These are phyloP conservation scores for Adelosebastes latens DNA, from an alignment of 2,797 vertebrate species.

Conservation along the genomic window DNA sequence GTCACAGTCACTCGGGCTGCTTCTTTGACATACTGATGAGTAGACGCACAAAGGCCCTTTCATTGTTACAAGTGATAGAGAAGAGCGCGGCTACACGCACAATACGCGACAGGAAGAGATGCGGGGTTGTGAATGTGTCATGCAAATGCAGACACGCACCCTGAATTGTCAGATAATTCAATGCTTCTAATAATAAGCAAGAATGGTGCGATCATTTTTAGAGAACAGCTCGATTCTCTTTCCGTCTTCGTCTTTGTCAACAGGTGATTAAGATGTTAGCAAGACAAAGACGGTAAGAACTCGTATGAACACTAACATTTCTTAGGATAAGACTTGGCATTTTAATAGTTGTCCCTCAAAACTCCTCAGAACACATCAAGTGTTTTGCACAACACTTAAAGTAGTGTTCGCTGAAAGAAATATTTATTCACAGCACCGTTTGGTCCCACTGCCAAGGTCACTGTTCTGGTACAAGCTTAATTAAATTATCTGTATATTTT, in stretches of 20 bases:
- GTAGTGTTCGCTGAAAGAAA: neutral
- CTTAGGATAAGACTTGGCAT: neutral
- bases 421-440: conserved; percentile 20
- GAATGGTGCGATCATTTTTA: neutral
- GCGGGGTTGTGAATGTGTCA: conserved; percentile 29
- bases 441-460: conserved; percentile 15
- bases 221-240: neutral
- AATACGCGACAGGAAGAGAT: conserved; percentile 50
- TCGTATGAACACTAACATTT: neutral
- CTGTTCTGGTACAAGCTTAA: conserved; percentile 18
- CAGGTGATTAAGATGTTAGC: neutral
- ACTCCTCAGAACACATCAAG: neutral
- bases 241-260: neutral
- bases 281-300: neutral
- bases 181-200: conserved; percentile 3
- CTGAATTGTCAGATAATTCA: conserved; percentile 28
- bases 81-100: conserved; percentile 43
- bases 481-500: conserved; percentile 8
- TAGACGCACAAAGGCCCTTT: conserved; percentile 67
- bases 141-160: conserved; percentile 38
- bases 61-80: conserved; percentile 66
- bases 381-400: neutral
- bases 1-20: conserved; percentile 70
- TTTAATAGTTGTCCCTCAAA: neutral
- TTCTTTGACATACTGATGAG: conserved; percentile 76